phyloP scores from a whole-genome alignment of 2,797 vertebrate species.

The Mormyrops boulengeri region DNA sequence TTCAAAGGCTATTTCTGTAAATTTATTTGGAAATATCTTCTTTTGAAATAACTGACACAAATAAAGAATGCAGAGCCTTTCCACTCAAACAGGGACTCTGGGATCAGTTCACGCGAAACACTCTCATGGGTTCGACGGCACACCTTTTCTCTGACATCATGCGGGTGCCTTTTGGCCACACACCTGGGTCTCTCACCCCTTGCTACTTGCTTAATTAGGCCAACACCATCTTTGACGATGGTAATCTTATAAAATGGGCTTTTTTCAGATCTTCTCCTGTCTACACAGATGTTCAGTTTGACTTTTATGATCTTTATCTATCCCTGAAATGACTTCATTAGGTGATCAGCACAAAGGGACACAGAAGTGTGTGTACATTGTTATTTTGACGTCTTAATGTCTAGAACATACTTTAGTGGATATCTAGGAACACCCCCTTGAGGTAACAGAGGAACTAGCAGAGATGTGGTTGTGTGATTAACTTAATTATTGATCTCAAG shows the following conservation, averaged over 20 bases:
- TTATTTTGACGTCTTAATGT: conserved; percentile 38
- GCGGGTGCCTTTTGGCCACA: neutral
- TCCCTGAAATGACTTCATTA: conserved; percentile 37
- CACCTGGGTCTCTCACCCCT: neutral
- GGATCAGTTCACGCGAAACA: neutral
- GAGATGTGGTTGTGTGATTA: conserved; percentile 45
- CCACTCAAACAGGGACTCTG: neutral
- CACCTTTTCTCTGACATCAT: neutral
- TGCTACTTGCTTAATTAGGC: neutral
- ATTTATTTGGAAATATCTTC: neutral
- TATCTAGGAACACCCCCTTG: conserved; percentile 32
- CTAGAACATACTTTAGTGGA: conserved; percentile 31
- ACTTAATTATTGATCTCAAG: conserved; percentile 49
- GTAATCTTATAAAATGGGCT: neutral
- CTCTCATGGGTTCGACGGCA: neutral
- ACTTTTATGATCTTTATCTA: conserved; percentile 42
- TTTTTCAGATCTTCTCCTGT: conserved; percentile 37
- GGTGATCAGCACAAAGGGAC: conserved; percentile 9
- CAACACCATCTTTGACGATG: neutral
- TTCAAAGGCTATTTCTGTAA: neutral
- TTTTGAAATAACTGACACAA: neutral
- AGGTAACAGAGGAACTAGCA: conserved; percentile 46
- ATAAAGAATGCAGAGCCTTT: neutral
- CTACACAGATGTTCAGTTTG: conserved; percentile 41
- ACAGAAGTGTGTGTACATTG: conserved; percentile 19